Evolutionary conservation across 2,888 invertebrate species (phyloP).

Genomic region (Tenodera sinensis): DNA sequence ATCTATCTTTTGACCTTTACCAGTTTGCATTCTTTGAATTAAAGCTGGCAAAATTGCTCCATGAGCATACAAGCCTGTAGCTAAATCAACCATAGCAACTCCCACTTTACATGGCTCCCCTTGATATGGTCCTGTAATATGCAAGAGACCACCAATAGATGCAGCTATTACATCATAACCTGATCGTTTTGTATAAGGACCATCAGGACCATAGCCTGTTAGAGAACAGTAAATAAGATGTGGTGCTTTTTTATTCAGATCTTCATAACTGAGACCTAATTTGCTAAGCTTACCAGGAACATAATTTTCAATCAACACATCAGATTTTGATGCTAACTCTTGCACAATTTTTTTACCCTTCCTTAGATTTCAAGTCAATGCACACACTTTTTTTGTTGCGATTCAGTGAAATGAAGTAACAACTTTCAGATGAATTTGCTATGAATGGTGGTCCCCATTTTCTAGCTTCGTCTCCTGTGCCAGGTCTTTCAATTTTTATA

Average conservation of each 20-base stretch:
- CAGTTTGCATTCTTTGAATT: conserved; percentile 69
- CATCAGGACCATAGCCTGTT: conserved; percentile 84
- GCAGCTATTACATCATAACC: conserved; percentile 96
- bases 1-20: conserved; percentile 87
- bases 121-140: conserved; percentile 80
- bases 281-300: conserved; percentile 82
- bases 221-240: conserved; percentile 88
- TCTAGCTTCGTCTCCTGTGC: conserved; percentile 80
- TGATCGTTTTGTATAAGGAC: conserved; percentile 82
- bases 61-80: conserved; percentile 91
- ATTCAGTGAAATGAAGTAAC: conserved; percentile 85
- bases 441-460: conserved; percentile 92
- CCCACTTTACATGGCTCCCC: conserved; percentile 89
- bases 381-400: conserved; percentile 93
- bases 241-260: conserved; percentile 66
- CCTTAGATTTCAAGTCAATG: conserved; percentile 70
- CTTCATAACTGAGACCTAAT: conserved; percentile 75
- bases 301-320: conserved; percentile 91
- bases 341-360: conserved; percentile 63
- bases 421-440: conserved; percentile 59
- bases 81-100: conserved; percentile 87
- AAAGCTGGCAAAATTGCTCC: conserved; percentile 92
- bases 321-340: conserved; percentile 71
- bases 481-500: conserved; percentile 85
- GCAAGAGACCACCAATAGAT: conserved; percentile 84